These are phyloP conservation scores for Hemicentrotus pulcherrimus DNA, from an alignment of 35 echinoderm and acorn worm species.

Conservation along the genomic window DNA sequence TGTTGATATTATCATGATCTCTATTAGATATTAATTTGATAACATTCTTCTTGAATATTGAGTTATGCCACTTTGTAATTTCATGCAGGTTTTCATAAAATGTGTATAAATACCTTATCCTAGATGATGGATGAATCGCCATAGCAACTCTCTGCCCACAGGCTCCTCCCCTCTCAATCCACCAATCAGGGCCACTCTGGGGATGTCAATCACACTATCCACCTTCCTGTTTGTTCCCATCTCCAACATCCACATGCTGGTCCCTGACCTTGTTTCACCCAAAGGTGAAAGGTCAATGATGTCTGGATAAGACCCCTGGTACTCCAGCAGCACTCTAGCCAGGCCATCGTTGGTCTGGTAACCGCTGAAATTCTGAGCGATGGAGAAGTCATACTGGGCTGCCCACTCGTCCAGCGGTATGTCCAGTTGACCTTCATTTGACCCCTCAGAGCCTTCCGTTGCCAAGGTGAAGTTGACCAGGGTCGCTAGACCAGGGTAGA, in stretches of 20 bases:
- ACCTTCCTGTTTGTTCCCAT: neutral
- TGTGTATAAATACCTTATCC: constrained; percentile 72
- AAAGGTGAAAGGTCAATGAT: neutral
- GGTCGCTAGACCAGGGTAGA: constrained; percentile 50
- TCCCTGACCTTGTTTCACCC: neutral
- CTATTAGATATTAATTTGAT: too few species aligned
- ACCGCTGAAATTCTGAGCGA: constrained; percentile 63
- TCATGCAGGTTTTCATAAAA: too few species aligned
- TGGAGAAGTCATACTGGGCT: constrained; percentile 49
- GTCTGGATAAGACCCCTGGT: constrained; percentile 33
- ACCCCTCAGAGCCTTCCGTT: neutral
- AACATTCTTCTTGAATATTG: too few species aligned
- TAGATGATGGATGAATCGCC: constrained; percentile 83
- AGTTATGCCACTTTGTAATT: too few species aligned
- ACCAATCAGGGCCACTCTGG: constrained; percentile 85
- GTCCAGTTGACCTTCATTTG: neutral
- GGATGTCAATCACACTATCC: constrained; percentile 42
- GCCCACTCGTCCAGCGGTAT: constrained; percentile 58
- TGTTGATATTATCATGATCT: too few species aligned
- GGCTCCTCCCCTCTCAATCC: constrained; percentile 81
- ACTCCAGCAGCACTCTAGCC: neutral
- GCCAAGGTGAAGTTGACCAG: constrained; percentile 80
- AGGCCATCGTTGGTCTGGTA: constrained; percentile 67
- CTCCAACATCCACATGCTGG: constrained; percentile 49
- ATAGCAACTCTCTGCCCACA: constrained; percentile 78